Conservation (phyloP, 2,797 vertebrate species). For the Synaphobranchus kaupii region DNA sequence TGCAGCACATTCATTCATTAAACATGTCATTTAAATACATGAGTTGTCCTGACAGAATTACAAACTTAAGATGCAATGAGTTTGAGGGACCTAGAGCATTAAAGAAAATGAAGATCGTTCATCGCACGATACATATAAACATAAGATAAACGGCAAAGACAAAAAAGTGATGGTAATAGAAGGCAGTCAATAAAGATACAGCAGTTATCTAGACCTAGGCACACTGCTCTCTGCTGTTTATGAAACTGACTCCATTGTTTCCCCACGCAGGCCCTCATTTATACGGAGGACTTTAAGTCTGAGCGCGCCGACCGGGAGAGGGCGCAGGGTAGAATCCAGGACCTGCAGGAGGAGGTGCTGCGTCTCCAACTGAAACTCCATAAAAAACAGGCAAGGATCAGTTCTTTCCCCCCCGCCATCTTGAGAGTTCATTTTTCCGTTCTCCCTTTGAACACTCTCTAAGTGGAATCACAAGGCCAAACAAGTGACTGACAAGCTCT, state of each 20-base stretch:
- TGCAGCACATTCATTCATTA: no score
- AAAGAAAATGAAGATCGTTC: no score
- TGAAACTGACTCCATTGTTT: background rate
- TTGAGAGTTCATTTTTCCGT: background rate
- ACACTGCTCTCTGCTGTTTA: background rate
- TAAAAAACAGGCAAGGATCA: constrained; percentile 73
- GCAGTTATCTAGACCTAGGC: background rate
- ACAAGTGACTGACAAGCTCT: background rate
- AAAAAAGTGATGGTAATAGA: background rate
- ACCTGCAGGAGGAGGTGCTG: constrained; percentile 79
- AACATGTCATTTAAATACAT: no score
- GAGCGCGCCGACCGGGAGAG: constrained; percentile 89
- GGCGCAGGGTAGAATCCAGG: constrained; percentile 84
- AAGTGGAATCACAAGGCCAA: background rate
- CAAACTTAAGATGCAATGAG: background rate
- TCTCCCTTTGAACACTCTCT: no score
- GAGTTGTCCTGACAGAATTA: no score
- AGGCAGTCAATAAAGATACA: background rate
- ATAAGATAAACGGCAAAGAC: background rate
- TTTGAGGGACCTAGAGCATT: background rate
- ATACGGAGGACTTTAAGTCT: constrained; percentile 88
- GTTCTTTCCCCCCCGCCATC: background rate
- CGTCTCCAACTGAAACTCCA: constrained; percentile 74
- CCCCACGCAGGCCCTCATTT: constrained; percentile 80
- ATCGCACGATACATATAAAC: background rate